These are phyloP conservation scores for Coecobrya sp. DNA, from an alignment of 2,888 invertebrate genomes.

Conservation along the genomic window DNA sequence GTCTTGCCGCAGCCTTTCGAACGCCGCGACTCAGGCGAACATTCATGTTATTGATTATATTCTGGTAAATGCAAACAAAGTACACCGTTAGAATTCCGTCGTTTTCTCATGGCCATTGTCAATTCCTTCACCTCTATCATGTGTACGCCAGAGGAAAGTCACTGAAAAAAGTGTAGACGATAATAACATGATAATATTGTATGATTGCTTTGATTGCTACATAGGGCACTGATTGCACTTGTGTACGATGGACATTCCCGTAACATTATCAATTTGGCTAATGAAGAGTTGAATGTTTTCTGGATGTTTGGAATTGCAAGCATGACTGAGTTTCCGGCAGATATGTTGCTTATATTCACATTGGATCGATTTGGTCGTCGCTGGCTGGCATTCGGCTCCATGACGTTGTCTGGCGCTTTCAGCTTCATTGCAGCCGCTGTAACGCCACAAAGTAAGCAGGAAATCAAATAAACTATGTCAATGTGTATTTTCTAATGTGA, in stretches of 20 bases:
- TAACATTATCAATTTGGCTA: slow-evolving; percentile 92
- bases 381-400: slow-evolving; percentile 94
- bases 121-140: background rate
- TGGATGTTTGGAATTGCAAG: slow-evolving; percentile 89
- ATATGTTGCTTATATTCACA: slow-evolving; percentile 93
- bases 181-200: background rate
- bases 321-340: slow-evolving; percentile 95
- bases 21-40: slow-evolving; percentile 93
- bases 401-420: slow-evolving; percentile 94
- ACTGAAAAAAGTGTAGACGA: background rate
- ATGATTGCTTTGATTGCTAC: slow-evolving; percentile 6
- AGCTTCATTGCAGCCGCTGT: slow-evolving; percentile 93
- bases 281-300: slow-evolving; percentile 79
- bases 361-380: slow-evolving; percentile 94
- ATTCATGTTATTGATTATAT: slow-evolving; percentile 93
- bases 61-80: slow-evolving; percentile 90
- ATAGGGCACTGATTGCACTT: slow-evolving; percentile 94
- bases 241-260: slow-evolving; percentile 96
- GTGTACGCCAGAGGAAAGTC: background rate
- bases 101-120: slow-evolving; percentile 2
- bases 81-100: background rate
- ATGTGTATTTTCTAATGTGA: too few species aligned
- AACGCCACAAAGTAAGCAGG: slow-evolving; percentile 89
- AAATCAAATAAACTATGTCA: too few species aligned
- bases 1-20: slow-evolving; percentile 93